Conservation (phyloP, 2,888 invertebrate species). For the Polydrusus cervinus region DNA sequence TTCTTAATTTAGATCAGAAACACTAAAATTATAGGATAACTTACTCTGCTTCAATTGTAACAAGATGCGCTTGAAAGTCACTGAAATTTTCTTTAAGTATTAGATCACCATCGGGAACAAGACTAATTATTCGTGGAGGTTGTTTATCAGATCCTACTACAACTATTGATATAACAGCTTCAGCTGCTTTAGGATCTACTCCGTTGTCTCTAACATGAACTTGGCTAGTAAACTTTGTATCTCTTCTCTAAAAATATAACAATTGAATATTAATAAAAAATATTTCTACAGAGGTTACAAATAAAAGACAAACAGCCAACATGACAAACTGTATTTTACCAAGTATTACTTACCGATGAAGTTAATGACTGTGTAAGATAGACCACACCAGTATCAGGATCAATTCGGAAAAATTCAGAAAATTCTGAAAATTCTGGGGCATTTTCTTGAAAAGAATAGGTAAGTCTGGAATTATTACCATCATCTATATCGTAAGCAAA, state of each 20-base stretch:
- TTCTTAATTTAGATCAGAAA: constrained; percentile 21
- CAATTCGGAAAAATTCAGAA: constrained; percentile 85
- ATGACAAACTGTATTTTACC: no score
- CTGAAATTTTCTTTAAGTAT: constrained; percentile 83
- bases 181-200: constrained; percentile 74
- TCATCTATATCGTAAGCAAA: constrained; percentile 95
- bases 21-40: constrained; percentile 63
- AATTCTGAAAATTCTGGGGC: constrained; percentile 71
- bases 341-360: constrained; percentile 59
- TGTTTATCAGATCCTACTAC: constrained; percentile 92
- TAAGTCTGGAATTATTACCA: constrained; percentile 90
- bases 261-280: no score
- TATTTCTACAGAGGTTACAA: no score
- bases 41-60: constrained; percentile 80
- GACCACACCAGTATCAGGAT: constrained; percentile 88
- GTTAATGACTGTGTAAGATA: constrained; percentile 63
- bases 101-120: constrained; percentile 73
- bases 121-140: constrained; percentile 82
- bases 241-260: constrained; percentile 71
- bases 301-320: constrained; percentile 5
- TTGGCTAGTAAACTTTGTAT: constrained; percentile 79
- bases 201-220: constrained; percentile 89
- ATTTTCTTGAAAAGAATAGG: constrained; percentile 77
- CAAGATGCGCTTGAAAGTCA: constrained; percentile 74
- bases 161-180: constrained; percentile 86